Conservation (phyloP, 2,113 vertebrate species). For the Salminus brasiliensis region DNA sequence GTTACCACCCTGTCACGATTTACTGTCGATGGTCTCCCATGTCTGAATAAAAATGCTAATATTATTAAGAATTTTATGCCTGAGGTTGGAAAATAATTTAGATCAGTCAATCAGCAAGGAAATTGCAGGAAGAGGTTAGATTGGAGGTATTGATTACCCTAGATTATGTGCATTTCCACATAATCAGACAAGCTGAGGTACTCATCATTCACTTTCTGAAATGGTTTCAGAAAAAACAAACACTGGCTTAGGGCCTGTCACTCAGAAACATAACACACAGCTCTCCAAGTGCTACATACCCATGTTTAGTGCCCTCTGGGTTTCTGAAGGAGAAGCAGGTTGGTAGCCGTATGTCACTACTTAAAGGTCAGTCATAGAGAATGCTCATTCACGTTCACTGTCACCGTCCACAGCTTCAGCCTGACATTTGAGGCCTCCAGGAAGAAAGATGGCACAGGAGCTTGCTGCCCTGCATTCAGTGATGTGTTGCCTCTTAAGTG, state of each 20-base stretch:
- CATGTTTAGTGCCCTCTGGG: conserved; percentile 26
- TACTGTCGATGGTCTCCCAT: too few relatives aligned
- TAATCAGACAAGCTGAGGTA: background rate
- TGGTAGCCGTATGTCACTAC: conserved; percentile 27
- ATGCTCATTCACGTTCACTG: conserved; percentile 33
- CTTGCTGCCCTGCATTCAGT: conserved; percentile 23
- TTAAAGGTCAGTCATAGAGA: conserved; percentile 55
- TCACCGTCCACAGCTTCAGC: conserved; percentile 29
- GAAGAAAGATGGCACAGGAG: conserved; percentile 25
- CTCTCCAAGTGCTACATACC: background rate
- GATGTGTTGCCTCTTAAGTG: conserved; percentile 33
- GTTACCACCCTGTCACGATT: too few relatives aligned
- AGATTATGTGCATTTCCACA: background rate
- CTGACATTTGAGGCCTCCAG: conserved; percentile 44
- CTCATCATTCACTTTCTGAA: background rate
- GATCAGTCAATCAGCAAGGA: background rate
- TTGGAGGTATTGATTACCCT: background rate
- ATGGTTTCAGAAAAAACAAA: background rate
- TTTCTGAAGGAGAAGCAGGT: conserved; percentile 25
- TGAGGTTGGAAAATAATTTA: too few relatives aligned
- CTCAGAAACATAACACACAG: background rate
- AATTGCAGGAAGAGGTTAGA: too few relatives aligned
- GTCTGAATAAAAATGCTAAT: too few relatives aligned
- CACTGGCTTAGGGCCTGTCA: background rate
- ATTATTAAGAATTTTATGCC: too few relatives aligned